Percentiles rank a stretch among this genome's conserved stretches.
Evolutionary conservation across 2,797 vertebrate species (phyloP).

Genomic region (Pygocentrus nattereri): DNA sequence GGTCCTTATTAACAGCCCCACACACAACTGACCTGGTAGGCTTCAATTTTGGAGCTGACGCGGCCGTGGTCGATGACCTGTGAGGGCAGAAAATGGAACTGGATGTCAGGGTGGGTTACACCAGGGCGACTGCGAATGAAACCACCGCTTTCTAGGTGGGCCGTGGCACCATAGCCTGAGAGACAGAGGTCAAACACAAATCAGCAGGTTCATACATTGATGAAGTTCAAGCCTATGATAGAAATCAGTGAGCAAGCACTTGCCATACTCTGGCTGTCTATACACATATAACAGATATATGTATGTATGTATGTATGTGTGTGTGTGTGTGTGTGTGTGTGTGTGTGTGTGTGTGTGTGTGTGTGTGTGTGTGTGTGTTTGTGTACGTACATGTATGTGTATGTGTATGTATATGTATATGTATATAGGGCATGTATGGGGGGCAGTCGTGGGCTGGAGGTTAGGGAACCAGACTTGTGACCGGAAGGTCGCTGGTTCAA

Average conservation of each 20-base stretch:
- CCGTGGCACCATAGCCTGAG: slow-evolving; percentile 90
- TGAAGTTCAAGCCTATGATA: background rate
- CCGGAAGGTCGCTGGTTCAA: too few relatives aligned
- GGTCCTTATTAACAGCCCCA: too few relatives aligned
- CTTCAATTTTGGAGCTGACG: slow-evolving; percentile 84
- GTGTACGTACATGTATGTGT: too few relatives aligned
- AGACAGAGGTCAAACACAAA: background rate
- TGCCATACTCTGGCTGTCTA: background rate
- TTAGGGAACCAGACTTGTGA: too few relatives aligned
- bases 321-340: too few relatives aligned
- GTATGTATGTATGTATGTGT: too few relatives aligned
- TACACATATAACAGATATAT: too few relatives aligned
- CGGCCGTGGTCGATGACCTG: slow-evolving; percentile 96
- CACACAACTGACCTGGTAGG: slow-evolving; percentile 86
- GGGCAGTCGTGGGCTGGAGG: too few relatives aligned
- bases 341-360: too few relatives aligned
- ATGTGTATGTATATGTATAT: too few relatives aligned
- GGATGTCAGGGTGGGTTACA: slow-evolving; percentile 90
- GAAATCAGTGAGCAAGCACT: background rate
- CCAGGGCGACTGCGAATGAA: slow-evolving; percentile 90
- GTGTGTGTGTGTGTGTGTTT: too few relatives aligned
- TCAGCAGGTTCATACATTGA: background rate
- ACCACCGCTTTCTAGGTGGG: slow-evolving; percentile 94
- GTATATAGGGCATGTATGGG: too few relatives aligned
- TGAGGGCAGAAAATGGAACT: slow-evolving; percentile 97